Base-by-base conservation (phyloP, 2,888 invertebrate species). In the Scelioninae gen. 2 region DNA sequence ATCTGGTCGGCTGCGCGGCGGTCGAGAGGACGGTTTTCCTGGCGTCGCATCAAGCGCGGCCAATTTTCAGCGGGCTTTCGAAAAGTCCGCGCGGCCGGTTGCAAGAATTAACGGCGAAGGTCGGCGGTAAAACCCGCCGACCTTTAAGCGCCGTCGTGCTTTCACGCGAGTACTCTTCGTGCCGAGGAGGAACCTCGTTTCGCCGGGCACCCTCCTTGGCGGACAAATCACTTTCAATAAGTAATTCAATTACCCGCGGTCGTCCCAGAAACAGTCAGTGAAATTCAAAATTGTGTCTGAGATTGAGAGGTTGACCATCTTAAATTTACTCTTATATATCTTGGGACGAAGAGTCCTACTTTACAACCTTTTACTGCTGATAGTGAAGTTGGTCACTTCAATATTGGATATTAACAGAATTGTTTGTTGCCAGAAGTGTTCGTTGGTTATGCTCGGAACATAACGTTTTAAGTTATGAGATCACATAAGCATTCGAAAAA, bases 111-210 rank as follows among this genome's bases (percentile, higher is more conserved):
- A 48, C 46, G 15, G 4, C 58, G 73, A 73, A 73, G 73, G 73
- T 68, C 73, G 35, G 2, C 35, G 15, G 6, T 15, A 13, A 63
- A 73, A 73, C 73, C 63, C 9, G 68, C 6, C 63, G 73, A 68
- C 73, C 73, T 73, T 73, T 73, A 37, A 58, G 64, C 33, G 35
- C 55, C 22, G 28, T 15, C 57, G 35, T 52, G 73, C 68, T 73
- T 73, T 73, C 73, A 73, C 68, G 45, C 61, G 19, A 63, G n/a
- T 9, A 5, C 37, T 19, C 19, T 39, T 16, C 41, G 28, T 35
- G 37, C 50, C 15, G 39, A 68, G 28, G 60, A 63, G 63, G 55
- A 73, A 39, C 39, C 53, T 53, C 46, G 15, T 50, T 64, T 60
- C 45, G 15, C 41, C 33, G 39, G 7, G 45, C 50, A 60, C 64